These are phyloP conservation scores for Lithobates sylvaticus DNA, from an alignment of 2,797 vertebrate species.

Conservation along the genomic window DNA sequence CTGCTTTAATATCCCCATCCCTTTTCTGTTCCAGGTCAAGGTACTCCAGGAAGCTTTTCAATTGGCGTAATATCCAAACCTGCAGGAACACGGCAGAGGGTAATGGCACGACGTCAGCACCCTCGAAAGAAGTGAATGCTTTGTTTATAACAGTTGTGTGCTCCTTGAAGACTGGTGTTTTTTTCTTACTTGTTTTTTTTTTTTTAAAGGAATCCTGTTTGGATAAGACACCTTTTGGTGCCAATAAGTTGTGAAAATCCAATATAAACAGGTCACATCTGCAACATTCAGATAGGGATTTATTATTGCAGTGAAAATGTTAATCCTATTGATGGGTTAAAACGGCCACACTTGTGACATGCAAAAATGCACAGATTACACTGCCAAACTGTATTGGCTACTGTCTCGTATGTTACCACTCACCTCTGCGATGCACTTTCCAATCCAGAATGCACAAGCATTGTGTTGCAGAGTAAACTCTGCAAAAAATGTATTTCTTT, in stretches of 20 bases:
- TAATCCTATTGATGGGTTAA: not conserved
- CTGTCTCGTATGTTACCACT: not conserved
- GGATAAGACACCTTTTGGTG: not conserved
- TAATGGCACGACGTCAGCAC: conserved; percentile 92
- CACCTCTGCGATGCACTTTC: conserved; percentile 6
- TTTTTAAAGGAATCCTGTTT: not conserved
- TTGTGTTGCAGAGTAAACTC: not conserved
- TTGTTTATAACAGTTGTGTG: not conserved
- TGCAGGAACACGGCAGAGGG: conserved; percentile 82
- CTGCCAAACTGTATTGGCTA: conserved; percentile 21
- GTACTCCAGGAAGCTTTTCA: conserved; percentile 81
- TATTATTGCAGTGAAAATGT: not conserved
- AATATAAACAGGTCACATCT: not conserved
- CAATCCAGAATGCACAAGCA: not conserved
- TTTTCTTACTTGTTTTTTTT: too few species aligned
- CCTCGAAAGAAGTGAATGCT: conserved; percentile 88
- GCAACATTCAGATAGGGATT: not conserved
- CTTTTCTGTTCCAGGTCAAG: conserved; percentile 75
- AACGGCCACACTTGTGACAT: not conserved
- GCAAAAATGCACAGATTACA: not conserved
- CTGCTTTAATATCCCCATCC: too few species aligned
- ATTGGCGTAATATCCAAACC: conserved; percentile 91
- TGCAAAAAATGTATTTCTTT: conserved; percentile 15
- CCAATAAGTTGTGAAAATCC: not conserved
- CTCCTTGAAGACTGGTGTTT: not conserved